Base-by-base conservation (phyloP, 64 coral and sea anemone species). In the Montipora capricornis region DNA sequence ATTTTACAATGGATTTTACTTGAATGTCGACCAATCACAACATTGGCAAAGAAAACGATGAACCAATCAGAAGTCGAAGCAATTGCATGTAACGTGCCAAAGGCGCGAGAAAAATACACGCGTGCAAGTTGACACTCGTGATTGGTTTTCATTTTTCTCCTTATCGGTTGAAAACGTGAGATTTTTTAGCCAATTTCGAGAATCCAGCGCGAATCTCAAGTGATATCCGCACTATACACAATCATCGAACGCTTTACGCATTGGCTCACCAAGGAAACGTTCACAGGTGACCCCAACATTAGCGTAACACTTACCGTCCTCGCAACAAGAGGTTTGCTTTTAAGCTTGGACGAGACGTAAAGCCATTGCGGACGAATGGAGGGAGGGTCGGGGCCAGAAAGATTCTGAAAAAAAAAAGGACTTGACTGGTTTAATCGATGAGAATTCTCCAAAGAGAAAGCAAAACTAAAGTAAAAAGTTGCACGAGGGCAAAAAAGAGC, bases 321-420 rank as follows among this genome's bases (percentile, higher is more conserved):
- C 8, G 82, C 82, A 73, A 86, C 47, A 3, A 86, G 62, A 4
- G 82, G 82, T 68, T 73, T 86, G 9, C 17, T 71, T 50, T 70
- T 71, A 2, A 71, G 46, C 67, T 73, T 86, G 19, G 93, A 91
- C 53, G 82, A 88, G n/a, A 97, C 89, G 19, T 70, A 88, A 86
- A 97, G 91, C 96, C 96, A 97, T 45, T 97, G 93, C 2, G 96
- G 96, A 22, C 96, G 92, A 62, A 91, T 46, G n/a, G 96, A 92
- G 4, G 89, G 83, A 5, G 96, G 93, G 61, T 97, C 96, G 37
- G 88, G 69, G n/a, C 93, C 90, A 55, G 57, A 67, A 49, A 97
- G 81, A 10, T 97, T 92, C 96, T 97, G 74, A 80, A 15, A 46
- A 53, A 12, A 95, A 87, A 77, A 70, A 55, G 2, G 19, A 73